Percentiles rank a stretch among this genome's conserved stretches.
Conservation (phyloP, 2,888 invertebrate species). For the Geophilus truncorum region DNA sequence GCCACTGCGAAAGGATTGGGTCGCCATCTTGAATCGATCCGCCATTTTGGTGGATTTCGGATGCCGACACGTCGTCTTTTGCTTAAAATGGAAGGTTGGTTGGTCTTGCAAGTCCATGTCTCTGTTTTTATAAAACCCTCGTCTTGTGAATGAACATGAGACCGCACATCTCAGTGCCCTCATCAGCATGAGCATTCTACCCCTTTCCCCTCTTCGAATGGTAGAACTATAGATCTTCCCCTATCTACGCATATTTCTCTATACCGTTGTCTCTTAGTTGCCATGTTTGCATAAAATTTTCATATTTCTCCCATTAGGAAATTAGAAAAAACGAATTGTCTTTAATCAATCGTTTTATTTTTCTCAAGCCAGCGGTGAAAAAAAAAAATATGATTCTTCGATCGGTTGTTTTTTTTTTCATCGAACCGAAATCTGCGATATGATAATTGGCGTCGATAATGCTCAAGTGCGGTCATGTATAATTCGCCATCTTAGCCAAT, state of each 20-base stretch:
- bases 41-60: constrained; percentile 32
- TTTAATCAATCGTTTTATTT: too few relatives aligned
- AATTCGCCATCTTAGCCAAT: constrained; percentile 12
- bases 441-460: not conserved
- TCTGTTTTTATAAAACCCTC: not conserved
- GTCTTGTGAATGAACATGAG: not conserved
- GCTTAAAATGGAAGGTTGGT: constrained; percentile 6
- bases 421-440: not conserved
- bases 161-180: not conserved
- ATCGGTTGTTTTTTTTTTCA: too few relatives aligned
- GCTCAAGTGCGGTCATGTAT: not conserved
- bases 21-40: constrained; percentile 29
- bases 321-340: not conserved
- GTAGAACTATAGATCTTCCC: not conserved
- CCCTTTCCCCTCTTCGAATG: not conserved
- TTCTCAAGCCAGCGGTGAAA: too few relatives aligned
- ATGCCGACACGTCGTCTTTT: not conserved
- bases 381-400: too few relatives aligned
- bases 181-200: not conserved
- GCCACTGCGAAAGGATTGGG: constrained; percentile 38
- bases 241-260: not conserved
- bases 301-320: not conserved
- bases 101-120: constrained; percentile 22
- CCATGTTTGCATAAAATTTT: not conserved
- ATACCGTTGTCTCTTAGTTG: not conserved